Evolutionary conservation across 2,888 invertebrate genomes (phyloP), one percentile per base, ranked within the genome.

Genomic region (Latheticus oryzae): DNA sequence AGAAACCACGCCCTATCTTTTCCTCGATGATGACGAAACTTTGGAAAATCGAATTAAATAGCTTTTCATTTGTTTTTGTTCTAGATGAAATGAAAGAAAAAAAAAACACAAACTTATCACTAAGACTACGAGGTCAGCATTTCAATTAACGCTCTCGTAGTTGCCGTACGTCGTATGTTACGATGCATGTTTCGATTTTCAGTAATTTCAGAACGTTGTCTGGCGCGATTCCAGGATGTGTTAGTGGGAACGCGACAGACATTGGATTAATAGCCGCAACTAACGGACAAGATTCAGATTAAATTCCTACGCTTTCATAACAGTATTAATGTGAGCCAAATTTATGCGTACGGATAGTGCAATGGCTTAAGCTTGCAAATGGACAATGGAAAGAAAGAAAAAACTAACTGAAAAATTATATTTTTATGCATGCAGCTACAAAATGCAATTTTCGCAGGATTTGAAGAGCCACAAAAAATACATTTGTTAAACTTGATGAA

Each of bases 261-360:
- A 56, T 61, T 64, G 66, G 65, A 70, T 70, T 69, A 70, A 70
- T 70, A 61, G 67, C 56, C 55, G 26, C 60, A 58, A 64, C 63
- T 63, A 66, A 66, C 63, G 61, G 62, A 69, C 69, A 69, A 64
- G 64, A 63, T 61, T 66, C 68, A 70, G 71, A 73, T 72, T 71
- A 73, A 72, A 73, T 73, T 72, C 71, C 68, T 28, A n/a, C 35
- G 53, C 42, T 58, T 58, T 58, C 42, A 55, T 58, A 54, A 60
- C 33, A 58, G 50, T 54, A 62, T 62, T 62, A 60, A 62, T 62
- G 62, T 19, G 51, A 47, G 55, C 55, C 55, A 55, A 55, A 55
- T 47, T 55, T 48, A 48, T 55, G 47, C 45, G 32, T 4, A 19
- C 13, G n/a, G 50, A 30, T 17, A 5, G 50, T 38, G 37, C 50